phyloP scores from a whole-genome alignment of 2,113 vertebrate genomes.

The Phalacrocorax pelagicus region DNA sequence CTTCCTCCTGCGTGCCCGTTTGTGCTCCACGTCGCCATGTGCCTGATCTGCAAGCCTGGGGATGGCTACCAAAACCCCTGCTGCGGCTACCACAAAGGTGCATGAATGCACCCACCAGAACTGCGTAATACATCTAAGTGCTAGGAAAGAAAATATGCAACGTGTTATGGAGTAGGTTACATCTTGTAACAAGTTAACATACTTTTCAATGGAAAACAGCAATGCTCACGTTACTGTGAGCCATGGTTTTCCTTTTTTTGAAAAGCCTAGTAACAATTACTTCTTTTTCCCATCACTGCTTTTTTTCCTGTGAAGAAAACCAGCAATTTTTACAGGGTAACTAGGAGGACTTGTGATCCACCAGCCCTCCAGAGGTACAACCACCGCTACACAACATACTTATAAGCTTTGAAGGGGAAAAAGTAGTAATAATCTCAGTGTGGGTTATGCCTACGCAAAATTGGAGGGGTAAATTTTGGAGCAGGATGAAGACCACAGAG shows the following conservation, averaged over 20 bases:
- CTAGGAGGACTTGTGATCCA: neutral
- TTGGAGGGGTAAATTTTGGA: neutral
- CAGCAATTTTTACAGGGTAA: neutral
- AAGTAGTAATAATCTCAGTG: neutral
- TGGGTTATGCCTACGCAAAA: neutral
- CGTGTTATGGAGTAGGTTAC: neutral
- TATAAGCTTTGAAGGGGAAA: neutral
- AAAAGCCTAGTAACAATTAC: neutral
- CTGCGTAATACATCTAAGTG: neutral
- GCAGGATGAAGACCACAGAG: neutral
- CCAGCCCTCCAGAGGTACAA: neutral
- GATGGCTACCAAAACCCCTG: neutral
- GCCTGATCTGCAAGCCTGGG: neutral
- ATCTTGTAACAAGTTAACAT: neutral
- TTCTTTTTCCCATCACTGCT: neutral
- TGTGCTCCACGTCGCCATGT: rapidly evolving
- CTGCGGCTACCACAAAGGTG: neutral
- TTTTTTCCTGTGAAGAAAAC: neutral
- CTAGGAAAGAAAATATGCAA: neutral
- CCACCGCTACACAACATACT: neutral
- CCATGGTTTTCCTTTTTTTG: neutral
- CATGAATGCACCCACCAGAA: neutral
- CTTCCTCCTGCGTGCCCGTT: neutral
- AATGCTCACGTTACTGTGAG: neutral
- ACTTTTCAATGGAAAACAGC: neutral